A percentile compares a stretch with the other conserved stretches of the same genome.
phyloP scores from a whole-genome alignment of 2,113 vertebrate genomes.

The Merops nubicus region DNA sequence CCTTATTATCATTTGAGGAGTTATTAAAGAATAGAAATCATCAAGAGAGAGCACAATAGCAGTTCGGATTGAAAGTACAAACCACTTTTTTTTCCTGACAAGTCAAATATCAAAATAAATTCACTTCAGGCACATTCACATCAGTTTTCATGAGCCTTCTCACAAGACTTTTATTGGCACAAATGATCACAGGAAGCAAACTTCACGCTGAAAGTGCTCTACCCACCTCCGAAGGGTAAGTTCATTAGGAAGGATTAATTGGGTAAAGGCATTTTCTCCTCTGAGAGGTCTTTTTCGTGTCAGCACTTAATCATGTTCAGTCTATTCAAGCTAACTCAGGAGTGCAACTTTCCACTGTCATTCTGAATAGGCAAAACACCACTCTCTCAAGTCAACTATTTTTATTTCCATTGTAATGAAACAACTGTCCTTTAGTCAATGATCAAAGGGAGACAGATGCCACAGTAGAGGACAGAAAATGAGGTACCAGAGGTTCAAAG shows the following conservation, averaged over 20 bases:
- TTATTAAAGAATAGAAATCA: slow-evolving; percentile 39
- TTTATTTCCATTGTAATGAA: slow-evolving; percentile 50
- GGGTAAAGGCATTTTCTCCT: slow-evolving; percentile 23
- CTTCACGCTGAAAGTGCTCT: background rate
- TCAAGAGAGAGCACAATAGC: background rate
- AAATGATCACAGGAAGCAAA: slow-evolving; percentile 55
- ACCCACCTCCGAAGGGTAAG: background rate
- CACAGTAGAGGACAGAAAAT: background rate
- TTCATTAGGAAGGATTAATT: slow-evolving; percentile 57
- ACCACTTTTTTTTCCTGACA: background rate
- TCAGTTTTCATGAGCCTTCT: background rate
- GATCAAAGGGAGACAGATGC: background rate
- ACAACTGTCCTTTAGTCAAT: background rate
- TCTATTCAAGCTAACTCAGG: background rate
- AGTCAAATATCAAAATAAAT: slow-evolving; percentile 55
- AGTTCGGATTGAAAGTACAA: background rate
- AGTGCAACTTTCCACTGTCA: background rate
- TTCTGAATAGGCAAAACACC: slow-evolving; percentile 4
- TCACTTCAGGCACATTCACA: slow-evolving; percentile 41
- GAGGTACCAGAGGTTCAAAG: slow-evolving; percentile 1
- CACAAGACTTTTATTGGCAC: background rate
- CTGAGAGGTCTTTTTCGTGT: slow-evolving; percentile 36
- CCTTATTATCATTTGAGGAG: slow-evolving; percentile 5
- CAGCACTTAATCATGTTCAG: background rate
- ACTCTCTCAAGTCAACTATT: background rate